Evolutionary conservation across 2,797 vertebrate genomes (phyloP).

Genomic region (Chrosomus eos): DNA sequence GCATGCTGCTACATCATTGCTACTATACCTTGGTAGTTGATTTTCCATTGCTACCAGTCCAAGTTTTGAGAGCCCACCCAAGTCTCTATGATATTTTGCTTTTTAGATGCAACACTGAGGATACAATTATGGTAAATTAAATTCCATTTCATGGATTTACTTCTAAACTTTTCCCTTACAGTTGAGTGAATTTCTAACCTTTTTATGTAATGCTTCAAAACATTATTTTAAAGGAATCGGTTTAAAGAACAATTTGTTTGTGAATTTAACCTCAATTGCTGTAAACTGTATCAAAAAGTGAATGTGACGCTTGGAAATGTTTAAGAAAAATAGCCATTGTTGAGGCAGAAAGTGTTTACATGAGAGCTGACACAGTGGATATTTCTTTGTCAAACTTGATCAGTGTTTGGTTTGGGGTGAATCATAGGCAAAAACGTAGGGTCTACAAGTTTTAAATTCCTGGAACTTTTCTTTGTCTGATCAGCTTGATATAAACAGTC

Average conservation of each 20-base stretch:
- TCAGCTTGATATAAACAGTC: slow-evolving; percentile 50
- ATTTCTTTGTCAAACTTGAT: neutral
- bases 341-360: neutral
- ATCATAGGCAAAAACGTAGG: neutral
- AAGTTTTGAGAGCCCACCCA: neutral
- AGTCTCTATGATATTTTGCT: neutral
- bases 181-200: neutral
- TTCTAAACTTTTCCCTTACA: neutral
- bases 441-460: neutral
- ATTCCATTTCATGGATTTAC: neutral
- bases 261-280: neutral
- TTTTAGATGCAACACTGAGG: neutral
- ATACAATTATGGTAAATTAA: neutral
- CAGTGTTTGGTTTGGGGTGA: slow-evolving; percentile 13
- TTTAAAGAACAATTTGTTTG: neutral
- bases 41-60: neutral
- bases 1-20: neutral
- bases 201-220: neutral
- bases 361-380: neutral
- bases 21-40: neutral
- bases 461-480: slow-evolving; percentile 3
- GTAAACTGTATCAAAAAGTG: neutral
- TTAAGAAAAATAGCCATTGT: neutral
- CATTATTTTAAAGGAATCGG: neutral
- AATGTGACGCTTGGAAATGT: neutral